Evolutionary conservation across 1,140 invertebrate species (phyloP).

Genomic region (Drosophila sp.): DNA sequence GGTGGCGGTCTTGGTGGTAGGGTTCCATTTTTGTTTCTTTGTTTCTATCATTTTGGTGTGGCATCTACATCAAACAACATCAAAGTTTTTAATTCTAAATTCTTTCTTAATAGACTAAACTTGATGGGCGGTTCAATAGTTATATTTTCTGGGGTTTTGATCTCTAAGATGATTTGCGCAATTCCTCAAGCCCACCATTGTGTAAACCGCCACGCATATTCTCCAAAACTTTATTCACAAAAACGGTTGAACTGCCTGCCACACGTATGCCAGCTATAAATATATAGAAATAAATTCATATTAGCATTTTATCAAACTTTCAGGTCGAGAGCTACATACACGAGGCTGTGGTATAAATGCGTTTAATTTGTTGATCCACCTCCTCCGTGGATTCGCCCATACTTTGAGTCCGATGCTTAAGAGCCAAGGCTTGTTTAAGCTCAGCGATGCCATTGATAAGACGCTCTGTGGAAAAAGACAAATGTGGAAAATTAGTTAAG

Average conservation of each 20-base stretch:
- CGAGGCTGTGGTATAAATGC: constrained; percentile 86
- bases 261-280: constrained; percentile 87
- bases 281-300: constrained; percentile 1
- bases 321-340: constrained; percentile 84
- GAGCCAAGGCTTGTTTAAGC: constrained; percentile 86
- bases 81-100: constrained; percentile 25
- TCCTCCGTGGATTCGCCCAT: constrained; percentile 85
- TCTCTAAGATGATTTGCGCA: constrained; percentile 72
- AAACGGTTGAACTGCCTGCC: constrained; percentile 92
- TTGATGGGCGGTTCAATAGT: constrained; percentile 69
- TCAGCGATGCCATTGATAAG: constrained; percentile 88
- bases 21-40: neutral
- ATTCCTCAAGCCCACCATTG: constrained; percentile 87
- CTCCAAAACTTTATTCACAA: constrained; percentile 93
- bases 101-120: constrained; percentile 44
- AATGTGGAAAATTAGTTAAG: neutral
- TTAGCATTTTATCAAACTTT: neutral
- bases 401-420: constrained; percentile 85
- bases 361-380: constrained; percentile 87
- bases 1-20: neutral
- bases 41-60: neutral
- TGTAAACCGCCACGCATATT: constrained; percentile 88
- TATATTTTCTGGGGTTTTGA: constrained; percentile 19
- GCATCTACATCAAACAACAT: constrained; percentile 6
- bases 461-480: constrained; percentile 83